These are phyloP conservation scores for Heliconius himera DNA, from an alignment of 1,140 invertebrate genomes.

Conservation along the genomic window DNA sequence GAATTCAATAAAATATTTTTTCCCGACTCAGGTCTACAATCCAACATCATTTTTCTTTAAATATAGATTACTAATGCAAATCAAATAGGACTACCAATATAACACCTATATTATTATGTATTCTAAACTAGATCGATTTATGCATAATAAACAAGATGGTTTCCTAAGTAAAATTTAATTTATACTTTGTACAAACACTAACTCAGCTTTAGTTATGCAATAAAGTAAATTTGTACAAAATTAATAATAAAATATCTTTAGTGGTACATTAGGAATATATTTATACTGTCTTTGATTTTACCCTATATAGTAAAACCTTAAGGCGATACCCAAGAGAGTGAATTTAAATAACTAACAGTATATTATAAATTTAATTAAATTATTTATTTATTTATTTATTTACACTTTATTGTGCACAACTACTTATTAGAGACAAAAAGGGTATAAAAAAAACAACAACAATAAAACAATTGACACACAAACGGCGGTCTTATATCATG, in stretches of 20 bases:
- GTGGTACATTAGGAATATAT: slow-evolving; percentile 9
- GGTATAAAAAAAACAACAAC: too few species aligned
- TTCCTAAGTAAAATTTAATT: background rate
- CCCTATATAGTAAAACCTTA: slow-evolving; percentile 1
- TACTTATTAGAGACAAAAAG: too few species aligned
- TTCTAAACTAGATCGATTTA: background rate
- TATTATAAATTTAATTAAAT: background rate
- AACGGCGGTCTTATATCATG: too few species aligned
- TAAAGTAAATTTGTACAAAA: slow-evolving; percentile 23
- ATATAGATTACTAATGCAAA: background rate
- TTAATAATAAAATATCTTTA: background rate
- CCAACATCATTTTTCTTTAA: too few species aligned
- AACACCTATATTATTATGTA: background rate
- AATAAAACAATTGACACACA: too few species aligned
- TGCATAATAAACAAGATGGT: background rate
- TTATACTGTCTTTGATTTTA: slow-evolving; percentile 20
- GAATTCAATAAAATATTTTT: too few species aligned
- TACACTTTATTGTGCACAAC: too few species aligned
- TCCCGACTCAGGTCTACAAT: too few species aligned
- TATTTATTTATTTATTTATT: too few species aligned
- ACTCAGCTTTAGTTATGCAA: slow-evolving; percentile 14
- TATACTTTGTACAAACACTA: slow-evolving; percentile 18
- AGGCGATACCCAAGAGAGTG: background rate
- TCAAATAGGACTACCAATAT: background rate
- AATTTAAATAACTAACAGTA: background rate